Percentiles rank a stretch among this genome's conserved stretches.
Conservation (phyloP, 2,888 invertebrate genomes). For the Leptopterna dolabrata region DNA sequence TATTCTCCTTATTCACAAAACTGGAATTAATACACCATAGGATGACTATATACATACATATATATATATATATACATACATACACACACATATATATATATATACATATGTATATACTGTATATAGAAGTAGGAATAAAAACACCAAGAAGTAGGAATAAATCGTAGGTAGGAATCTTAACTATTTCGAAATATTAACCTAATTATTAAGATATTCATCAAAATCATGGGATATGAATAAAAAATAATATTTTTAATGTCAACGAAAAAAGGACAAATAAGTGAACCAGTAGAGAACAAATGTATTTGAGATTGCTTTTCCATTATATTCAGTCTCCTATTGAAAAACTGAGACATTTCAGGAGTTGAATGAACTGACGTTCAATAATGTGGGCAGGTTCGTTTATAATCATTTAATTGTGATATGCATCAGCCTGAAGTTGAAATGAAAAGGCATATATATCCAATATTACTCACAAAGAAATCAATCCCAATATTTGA, state of each 20-base stretch:
- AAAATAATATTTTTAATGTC: neutral
- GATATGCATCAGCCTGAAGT: neutral
- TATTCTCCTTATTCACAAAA: neutral
- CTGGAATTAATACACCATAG: neutral
- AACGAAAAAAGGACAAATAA: neutral
- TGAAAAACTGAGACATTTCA: neutral
- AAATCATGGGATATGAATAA: neutral
- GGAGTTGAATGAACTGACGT: neutral
- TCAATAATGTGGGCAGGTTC: neutral
- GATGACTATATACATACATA: neutral
- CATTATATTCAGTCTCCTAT: conserved; percentile 33
- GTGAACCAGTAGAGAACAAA: neutral
- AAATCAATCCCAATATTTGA: neutral
- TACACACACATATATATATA: too few relatives aligned
- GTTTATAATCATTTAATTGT: neutral
- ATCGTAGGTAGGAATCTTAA: neutral
- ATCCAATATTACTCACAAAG: neutral
- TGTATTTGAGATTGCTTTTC: conserved; percentile 38
- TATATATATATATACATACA: too few relatives aligned
- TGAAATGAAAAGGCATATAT: neutral
- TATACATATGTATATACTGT: too few relatives aligned
- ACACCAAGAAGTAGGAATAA: neutral
- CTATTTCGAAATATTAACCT: neutral
- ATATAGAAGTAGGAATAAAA: neutral
- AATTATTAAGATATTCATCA: neutral